phyloP scores from a whole-genome alignment of 2,888 invertebrate species.

The Aphodius sticticus region DNA sequence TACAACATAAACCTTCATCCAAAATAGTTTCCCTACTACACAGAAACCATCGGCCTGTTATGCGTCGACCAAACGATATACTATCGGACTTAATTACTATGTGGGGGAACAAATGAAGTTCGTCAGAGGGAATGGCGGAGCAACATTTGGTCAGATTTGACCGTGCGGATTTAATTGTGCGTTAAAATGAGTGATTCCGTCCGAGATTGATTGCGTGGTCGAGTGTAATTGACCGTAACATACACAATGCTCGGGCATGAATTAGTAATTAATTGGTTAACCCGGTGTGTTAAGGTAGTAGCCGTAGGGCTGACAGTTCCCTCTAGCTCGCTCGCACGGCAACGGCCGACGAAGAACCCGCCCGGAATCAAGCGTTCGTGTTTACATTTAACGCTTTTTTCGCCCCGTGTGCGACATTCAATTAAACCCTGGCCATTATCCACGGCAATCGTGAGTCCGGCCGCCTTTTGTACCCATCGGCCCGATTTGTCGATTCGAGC shows the following conservation, averaged over 20 bases:
- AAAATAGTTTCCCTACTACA: no score
- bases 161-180: slow-evolving; percentile 14
- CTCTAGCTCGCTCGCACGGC: not conserved
- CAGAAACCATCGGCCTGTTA: no score
- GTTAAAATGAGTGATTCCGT: slow-evolving; percentile 22
- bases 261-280: slow-evolving; percentile 21
- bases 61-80: not conserved
- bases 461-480: not conserved
- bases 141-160: not conserved
- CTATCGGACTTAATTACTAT: not conserved
- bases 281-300: not conserved
- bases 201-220: slow-evolving; percentile 23
- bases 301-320: not conserved
- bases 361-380: not conserved
- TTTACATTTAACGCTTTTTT: not conserved
- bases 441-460: not conserved
- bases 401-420: not conserved
- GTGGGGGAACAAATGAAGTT: not conserved
- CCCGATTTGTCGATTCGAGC: not conserved
- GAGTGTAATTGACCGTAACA: slow-evolving; percentile 22
- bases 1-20: no score
- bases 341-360: not conserved
- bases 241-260: slow-evolving; percentile 19
- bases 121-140: not conserved
- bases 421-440: not conserved